These are phyloP conservation scores for Grammomys dolichurus DNA, from an alignment of 2,113 vertebrate species.

Conservation along the genomic window DNA sequence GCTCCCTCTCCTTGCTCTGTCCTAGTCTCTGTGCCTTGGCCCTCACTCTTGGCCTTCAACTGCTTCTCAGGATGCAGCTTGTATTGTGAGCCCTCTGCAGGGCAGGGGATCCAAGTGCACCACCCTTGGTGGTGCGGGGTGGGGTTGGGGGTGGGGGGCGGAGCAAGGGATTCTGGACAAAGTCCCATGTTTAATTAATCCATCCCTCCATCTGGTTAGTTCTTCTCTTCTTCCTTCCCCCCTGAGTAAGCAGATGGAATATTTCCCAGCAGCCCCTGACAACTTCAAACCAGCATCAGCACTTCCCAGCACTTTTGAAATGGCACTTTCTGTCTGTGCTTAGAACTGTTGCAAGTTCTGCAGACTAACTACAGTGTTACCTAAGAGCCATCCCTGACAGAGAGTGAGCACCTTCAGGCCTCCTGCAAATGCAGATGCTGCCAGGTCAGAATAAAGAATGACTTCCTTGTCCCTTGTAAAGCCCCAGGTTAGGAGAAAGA, in stretches of 20 bases:
- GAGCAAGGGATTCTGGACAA: not conserved
- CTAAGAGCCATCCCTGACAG: constrained; percentile 77
- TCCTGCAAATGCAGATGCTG: constrained; percentile 49
- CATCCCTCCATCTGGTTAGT: not conserved
- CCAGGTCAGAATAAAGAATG: constrained; percentile 75
- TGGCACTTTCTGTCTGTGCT: constrained; percentile 27
- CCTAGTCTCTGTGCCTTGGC: not conserved
- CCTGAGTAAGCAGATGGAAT: not conserved
- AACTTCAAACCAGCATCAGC: not conserved
- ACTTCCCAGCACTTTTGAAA: not conserved
- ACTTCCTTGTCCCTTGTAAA: constrained; percentile 78
- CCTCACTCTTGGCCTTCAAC: not conserved
- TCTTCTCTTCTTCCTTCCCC: not conserved
- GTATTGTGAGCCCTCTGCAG: not conserved
- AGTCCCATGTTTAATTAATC: not conserved
- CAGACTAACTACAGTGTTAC: constrained; percentile 21
- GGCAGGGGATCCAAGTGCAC: not conserved
- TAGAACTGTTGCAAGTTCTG: not conserved
- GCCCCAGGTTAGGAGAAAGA: constrained; percentile 63
- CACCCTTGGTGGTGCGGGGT: too few relatives aligned
- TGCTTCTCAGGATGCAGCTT: not conserved
- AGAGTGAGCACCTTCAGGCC: constrained; percentile 77
- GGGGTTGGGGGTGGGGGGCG: not conserved
- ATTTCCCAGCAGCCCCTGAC: constrained; percentile 40
- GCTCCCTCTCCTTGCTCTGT: not conserved